Percentiles rank a stretch among this genome's conserved stretches.
These are phyloP conservation scores for Pseudoatta argentina DNA, from an alignment of 1,140 invertebrate genomes.

Conservation along the genomic window DNA sequence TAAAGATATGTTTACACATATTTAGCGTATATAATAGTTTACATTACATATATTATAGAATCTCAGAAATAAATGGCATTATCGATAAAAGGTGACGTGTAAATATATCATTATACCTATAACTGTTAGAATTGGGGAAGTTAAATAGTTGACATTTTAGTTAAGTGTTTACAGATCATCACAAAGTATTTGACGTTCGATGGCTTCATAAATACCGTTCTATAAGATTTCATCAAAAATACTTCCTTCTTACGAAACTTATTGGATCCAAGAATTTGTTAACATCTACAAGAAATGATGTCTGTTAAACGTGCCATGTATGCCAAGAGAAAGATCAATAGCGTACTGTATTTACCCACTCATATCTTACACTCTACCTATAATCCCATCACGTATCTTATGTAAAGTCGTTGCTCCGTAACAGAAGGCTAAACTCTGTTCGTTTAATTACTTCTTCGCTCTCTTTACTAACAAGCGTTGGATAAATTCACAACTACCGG, in stretches of 20 bases:
- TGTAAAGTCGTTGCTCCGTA: not conserved
- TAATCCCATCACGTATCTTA: not conserved
- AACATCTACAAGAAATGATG: not conserved
- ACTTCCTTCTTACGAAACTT: not conserved
- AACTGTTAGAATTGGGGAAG: not conserved
- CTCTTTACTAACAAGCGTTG: conserved; percentile 41
- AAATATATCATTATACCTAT: not conserved
- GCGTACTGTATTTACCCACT: not conserved
- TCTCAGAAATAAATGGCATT: too few relatives aligned
- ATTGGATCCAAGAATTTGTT: not conserved
- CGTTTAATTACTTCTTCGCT: conserved; percentile 39
- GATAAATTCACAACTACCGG: conserved; percentile 27
- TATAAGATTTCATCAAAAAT: not conserved
- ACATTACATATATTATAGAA: too few relatives aligned
- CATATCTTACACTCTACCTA: not conserved
- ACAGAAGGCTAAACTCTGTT: not conserved
- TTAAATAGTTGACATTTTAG: not conserved
- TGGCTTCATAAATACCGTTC: not conserved
- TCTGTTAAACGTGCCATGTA: too few relatives aligned
- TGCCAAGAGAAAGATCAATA: not conserved
- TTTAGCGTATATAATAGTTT: too few relatives aligned
- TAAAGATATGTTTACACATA: too few relatives aligned
- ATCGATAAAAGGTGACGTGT: too few relatives aligned
- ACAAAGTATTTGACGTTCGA: too few relatives aligned
- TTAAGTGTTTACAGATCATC: too few relatives aligned